Conservation (phyloP, 2,113 vertebrate species). For the Charadrius vociferus region DNA sequence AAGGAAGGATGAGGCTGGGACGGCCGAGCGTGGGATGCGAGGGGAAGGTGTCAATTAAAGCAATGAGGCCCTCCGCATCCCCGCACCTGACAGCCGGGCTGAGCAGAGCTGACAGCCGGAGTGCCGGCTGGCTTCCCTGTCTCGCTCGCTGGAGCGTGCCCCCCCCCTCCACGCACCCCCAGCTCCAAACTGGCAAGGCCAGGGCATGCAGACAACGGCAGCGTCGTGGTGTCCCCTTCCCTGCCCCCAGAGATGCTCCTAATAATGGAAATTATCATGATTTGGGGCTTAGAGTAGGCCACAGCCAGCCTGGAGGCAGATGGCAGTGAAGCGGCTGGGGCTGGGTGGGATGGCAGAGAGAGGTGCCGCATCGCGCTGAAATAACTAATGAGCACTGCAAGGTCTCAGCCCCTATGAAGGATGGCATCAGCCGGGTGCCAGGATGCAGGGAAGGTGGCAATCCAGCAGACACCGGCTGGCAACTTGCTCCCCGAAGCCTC, state of each 20-base stretch:
- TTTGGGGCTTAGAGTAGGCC: conserved; percentile 75
- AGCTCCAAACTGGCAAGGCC: conserved; percentile 60
- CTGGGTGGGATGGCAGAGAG: not conserved
- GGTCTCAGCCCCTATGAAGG: not conserved
- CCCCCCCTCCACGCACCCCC: conserved; percentile 44
- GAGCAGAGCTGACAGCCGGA: conserved; percentile 91
- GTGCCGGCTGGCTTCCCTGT: conserved; percentile 80
- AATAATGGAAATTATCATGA: conserved; percentile 83
- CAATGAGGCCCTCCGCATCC: conserved; percentile 78
- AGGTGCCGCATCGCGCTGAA: not conserved
- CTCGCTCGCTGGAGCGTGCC: conserved; percentile 74
- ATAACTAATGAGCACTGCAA: not conserved
- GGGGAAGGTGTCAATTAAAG: conserved; percentile 92
- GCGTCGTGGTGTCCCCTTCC: conserved; percentile 70
- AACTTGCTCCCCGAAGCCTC: not conserved
- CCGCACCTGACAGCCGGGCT: conserved; percentile 84
- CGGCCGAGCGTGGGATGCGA: conserved; percentile 23
- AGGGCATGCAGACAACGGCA: conserved; percentile 38
- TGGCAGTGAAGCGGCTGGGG: conserved; percentile 74
- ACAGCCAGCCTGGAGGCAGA: conserved; percentile 69
- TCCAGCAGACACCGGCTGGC: not conserved
- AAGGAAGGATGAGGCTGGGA: conserved; percentile 51
- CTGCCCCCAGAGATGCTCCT: conserved; percentile 77
- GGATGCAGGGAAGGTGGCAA: not conserved
- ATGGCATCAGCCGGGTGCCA: not conserved